Percentiles rank a stretch among this genome's conserved stretches.
These are phyloP conservation scores for Apaloderma vittatum DNA, from an alignment of 2,113 vertebrate species.

Conservation along the genomic window DNA sequence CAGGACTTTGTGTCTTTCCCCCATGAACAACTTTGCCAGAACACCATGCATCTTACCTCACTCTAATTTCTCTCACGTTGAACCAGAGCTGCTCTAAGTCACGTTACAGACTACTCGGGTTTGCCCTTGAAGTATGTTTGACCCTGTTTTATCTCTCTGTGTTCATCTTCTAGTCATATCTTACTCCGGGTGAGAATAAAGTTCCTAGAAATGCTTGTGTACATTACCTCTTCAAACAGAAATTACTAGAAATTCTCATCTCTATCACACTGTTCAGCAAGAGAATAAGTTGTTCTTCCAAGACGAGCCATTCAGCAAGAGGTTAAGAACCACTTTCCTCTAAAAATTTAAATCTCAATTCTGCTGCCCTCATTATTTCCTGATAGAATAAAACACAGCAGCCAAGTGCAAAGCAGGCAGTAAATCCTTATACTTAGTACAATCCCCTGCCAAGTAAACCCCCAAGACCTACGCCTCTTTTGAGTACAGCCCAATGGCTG, in stretches of 20 bases:
- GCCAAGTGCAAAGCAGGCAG: not conserved
- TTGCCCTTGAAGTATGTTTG: not conserved
- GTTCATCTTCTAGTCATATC: not conserved
- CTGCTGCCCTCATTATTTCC: constrained; percentile 21
- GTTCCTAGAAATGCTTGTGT: not conserved
- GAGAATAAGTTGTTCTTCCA: not conserved
- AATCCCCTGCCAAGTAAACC: not conserved
- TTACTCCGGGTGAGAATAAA: not conserved
- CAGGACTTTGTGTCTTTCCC: not conserved
- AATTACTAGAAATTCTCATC: not conserved
- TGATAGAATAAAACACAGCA: not conserved
- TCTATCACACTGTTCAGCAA: not conserved
- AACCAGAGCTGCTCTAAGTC: not conserved
- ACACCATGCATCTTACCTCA: not conserved
- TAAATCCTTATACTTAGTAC: not conserved
- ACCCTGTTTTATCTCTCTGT: not conserved
- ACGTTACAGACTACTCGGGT: not conserved
- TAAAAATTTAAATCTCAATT: not conserved
- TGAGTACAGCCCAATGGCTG: not conserved
- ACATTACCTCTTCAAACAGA: not conserved
- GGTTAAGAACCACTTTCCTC: constrained; percentile 6
- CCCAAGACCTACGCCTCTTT: not conserved
- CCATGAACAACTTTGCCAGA: accelerated
- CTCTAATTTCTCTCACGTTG: not conserved
- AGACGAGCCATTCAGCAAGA: not conserved